A percentile compares a stretch with the other conserved stretches of the same genome.
These are phyloP conservation scores for Smutsia temminckii DNA, from an alignment of 2,797 vertebrate genomes.

Conservation along the genomic window DNA sequence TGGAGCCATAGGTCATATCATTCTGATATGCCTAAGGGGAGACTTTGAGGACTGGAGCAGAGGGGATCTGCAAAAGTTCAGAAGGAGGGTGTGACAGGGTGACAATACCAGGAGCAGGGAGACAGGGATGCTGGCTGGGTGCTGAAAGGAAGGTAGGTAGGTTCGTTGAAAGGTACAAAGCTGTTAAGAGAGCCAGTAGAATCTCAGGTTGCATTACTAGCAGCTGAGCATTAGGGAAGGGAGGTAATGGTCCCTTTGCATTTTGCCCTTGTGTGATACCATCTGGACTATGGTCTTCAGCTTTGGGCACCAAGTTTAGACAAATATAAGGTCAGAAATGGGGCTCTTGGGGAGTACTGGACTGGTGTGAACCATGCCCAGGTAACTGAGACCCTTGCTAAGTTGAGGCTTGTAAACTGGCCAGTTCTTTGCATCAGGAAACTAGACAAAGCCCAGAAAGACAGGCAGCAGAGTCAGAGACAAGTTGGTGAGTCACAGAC, in stretches of 20 bases:
- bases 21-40: background rate
- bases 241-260: background rate
- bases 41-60: background rate
- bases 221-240: accelerated
- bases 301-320: background rate
- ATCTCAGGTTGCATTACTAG: background rate
- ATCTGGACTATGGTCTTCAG: background rate
- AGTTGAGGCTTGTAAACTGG: background rate
- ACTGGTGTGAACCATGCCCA: background rate
- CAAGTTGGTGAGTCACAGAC: background rate
- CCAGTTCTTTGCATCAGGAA: background rate
- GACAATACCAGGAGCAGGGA: background rate
- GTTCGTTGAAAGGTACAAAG: background rate
- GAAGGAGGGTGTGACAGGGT: too few species aligned
- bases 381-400: background rate
- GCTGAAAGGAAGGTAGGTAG: too few species aligned
- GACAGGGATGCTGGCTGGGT: background rate
- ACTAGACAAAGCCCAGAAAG: background rate
- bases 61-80: background rate
- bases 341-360: too few species aligned
- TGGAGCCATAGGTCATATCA: background rate
- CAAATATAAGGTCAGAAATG: background rate
- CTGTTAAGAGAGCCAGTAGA: background rate
- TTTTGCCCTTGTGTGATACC: background rate
- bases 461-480: accelerated